Percentiles rank a stretch among this genome's conserved stretches.
phyloP scores from a whole-genome alignment of 2,113 vertebrate species.

The Tenebrosternarchus preto region DNA sequence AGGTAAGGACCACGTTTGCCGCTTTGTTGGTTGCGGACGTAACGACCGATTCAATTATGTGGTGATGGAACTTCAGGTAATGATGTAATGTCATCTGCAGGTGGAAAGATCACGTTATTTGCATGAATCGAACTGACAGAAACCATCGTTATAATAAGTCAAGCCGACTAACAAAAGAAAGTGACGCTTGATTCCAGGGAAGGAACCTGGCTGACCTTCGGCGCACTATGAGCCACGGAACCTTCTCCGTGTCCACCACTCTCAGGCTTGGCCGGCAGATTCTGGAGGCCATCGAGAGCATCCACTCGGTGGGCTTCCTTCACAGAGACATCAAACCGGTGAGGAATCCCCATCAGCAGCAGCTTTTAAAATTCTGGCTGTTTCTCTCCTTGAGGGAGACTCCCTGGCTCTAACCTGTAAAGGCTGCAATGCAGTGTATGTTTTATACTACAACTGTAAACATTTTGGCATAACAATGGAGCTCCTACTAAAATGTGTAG shows the following conservation, averaged over 20 bases:
- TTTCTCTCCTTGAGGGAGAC: too few relatives aligned
- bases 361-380: too few relatives aligned
- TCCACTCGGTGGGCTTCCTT: constrained; percentile 96
- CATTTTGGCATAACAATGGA: too few relatives aligned
- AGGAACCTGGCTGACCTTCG: constrained; percentile 95
- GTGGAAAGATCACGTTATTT: not conserved
- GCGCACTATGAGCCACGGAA: constrained; percentile 87
- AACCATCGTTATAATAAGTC: not conserved
- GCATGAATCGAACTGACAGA: not conserved
- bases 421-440: too few relatives aligned
- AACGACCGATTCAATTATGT: constrained; percentile 99
- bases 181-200: constrained; percentile 75
- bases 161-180: constrained; percentile 1
- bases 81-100: not conserved
- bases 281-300: constrained; percentile 94
- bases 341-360: constrained; percentile 53
- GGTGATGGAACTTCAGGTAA: constrained; percentile 98
- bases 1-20: constrained; percentile 98
- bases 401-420: too few relatives aligned
- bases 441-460: too few relatives aligned
- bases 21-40: constrained; percentile 95
- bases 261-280: constrained; percentile 92
- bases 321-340: constrained; percentile 98
- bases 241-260: constrained; percentile 90
- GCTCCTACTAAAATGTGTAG: not conserved